Base-by-base conservation (phyloP, 2,888 invertebrate species). In the Cancer borealis region DNA sequence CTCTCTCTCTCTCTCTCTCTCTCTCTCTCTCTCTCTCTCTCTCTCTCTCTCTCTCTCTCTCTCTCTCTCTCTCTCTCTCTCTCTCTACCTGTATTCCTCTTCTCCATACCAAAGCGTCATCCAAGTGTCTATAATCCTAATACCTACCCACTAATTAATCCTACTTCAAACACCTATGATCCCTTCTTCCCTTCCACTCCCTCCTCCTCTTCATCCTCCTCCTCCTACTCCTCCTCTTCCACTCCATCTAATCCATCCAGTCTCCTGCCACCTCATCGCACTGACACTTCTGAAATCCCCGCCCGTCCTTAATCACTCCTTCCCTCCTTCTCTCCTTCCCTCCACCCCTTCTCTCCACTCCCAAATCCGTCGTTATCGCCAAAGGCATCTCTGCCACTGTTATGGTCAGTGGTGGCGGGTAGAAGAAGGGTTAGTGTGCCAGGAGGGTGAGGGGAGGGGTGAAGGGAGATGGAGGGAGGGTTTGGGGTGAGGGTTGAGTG, bases 351-450 rank as follows among this genome's bases (percentile, higher is more conserved):
- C 26, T n/a, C 73, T 26, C 73, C 73, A 4, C 73, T 73, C 3
- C 73, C 73, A 73, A 73, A 73, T 73, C 73, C 26, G 73, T 73
- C 73, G 73, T 73, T 73, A 73, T 73, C 73, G 3, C 73, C n/a
- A 73, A 54, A 54, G 14, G 54, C 54, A 54, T 54, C 54, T 54
- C 17, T 54, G 54, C 12, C 54, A 54, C 54, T 54, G 54, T 54
- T 54, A 54, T 54, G 54, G 54, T 54, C 54, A 14, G 54, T 17
- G 54, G 54, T 54, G 54, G 54, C 54, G 54, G 54, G 54, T 54
- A 54, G 54, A 54, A 54, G 54, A 39, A 39, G 54, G 54, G 54
- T 54, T 12, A 54, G 54, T 12, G 17, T 12, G 12, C 54, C 54
- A 12, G 54, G 54, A 54, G 54, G 54, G 54, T 54, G 17, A 54